These are phyloP conservation scores for Polia nebulosa DNA, from an alignment of 2,888 invertebrate genomes.

Conservation along the genomic window DNA sequence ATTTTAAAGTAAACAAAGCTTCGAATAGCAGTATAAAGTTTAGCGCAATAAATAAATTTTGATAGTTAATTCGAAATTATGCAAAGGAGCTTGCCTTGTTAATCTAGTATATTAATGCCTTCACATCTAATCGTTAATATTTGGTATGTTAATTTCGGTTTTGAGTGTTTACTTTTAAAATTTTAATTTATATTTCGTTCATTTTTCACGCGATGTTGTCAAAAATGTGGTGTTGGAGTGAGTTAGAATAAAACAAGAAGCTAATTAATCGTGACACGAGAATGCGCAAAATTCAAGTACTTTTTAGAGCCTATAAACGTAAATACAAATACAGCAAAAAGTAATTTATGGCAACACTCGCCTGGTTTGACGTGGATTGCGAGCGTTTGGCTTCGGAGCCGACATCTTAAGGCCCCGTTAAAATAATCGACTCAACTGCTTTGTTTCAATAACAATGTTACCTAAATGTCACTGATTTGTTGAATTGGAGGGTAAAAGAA, in stretches of 20 bases:
- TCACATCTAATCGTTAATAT: slow-evolving; percentile 62
- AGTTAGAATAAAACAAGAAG: slow-evolving; percentile 21
- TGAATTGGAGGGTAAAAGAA: neutral
- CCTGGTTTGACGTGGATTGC: slow-evolving; percentile 36
- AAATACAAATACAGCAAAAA: slow-evolving; percentile 29
- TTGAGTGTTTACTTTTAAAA: slow-evolving; percentile 30
- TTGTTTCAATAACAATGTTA: slow-evolving; percentile 37
- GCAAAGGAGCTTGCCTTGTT: slow-evolving; percentile 61
- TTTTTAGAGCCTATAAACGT: slow-evolving; percentile 7
- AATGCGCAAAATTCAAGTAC: slow-evolving; percentile 39
- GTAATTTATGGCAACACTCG: slow-evolving; percentile 44
- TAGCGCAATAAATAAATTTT: slow-evolving; percentile 60
- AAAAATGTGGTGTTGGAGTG: slow-evolving; percentile 26
- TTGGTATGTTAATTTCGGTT: slow-evolving; percentile 60
- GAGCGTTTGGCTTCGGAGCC: slow-evolving; percentile 40
- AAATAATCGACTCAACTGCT: slow-evolving; percentile 31
- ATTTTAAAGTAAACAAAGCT: slow-evolving; percentile 30
- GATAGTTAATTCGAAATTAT: slow-evolving; percentile 67
- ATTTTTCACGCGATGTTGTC: slow-evolving; percentile 36
- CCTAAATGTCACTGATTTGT: slow-evolving; percentile 11
- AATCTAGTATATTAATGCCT: slow-evolving; percentile 63
- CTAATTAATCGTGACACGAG: slow-evolving; percentile 55
- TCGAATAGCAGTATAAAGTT: slow-evolving; percentile 11
- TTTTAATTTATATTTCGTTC: slow-evolving; percentile 25
- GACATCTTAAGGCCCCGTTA: slow-evolving; percentile 50